Conservation (phyloP, 2,888 invertebrate genomes). For the Mystacides longicornis region DNA sequence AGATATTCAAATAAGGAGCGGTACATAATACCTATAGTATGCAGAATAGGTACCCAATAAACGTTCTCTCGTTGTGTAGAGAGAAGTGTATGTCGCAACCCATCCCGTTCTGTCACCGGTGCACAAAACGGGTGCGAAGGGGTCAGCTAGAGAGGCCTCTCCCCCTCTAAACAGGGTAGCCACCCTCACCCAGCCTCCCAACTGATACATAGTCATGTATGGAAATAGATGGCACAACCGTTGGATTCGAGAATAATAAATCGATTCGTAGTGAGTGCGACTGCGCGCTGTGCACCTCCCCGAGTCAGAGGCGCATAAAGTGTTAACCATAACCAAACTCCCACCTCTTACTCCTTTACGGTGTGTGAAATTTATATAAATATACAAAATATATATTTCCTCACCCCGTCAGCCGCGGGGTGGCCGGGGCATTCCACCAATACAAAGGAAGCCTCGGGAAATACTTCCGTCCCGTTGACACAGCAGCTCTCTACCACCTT, state of each 20-base stretch:
- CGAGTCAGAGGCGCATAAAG: constrained; percentile 19
- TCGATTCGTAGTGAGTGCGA: constrained; percentile 26
- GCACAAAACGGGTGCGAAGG: constrained; percentile 11
- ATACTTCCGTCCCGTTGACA: constrained; percentile 18
- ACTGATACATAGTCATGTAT: constrained; percentile 26
- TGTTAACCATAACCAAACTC: constrained; percentile 18
- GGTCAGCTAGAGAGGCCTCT: constrained; percentile 13
- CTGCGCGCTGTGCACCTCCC: constrained; percentile 24
- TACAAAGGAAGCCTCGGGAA: constrained; percentile 12
- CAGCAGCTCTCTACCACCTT: too few relatives aligned
- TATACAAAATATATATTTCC: constrained; percentile 23
- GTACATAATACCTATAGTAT: too few relatives aligned
- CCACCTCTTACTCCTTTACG: constrained; percentile 7
- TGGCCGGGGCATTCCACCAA: neutral
- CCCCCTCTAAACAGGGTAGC: constrained; percentile 7
- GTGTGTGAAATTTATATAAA: constrained; percentile 25
- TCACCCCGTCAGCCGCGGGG: constrained; percentile 2
- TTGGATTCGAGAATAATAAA: constrained; percentile 28
- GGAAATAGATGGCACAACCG: constrained; percentile 26
- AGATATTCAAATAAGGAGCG: too few relatives aligned
- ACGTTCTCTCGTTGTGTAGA: constrained; percentile 8
- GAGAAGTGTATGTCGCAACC: constrained; percentile 8
- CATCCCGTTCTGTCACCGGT: constrained; percentile 2
- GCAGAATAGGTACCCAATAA: constrained; percentile 4
- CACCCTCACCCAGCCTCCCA: constrained; percentile 18